phyloP scores from a whole-genome alignment of 2,797 vertebrate species.

The Peromyscus melanophrys region DNA sequence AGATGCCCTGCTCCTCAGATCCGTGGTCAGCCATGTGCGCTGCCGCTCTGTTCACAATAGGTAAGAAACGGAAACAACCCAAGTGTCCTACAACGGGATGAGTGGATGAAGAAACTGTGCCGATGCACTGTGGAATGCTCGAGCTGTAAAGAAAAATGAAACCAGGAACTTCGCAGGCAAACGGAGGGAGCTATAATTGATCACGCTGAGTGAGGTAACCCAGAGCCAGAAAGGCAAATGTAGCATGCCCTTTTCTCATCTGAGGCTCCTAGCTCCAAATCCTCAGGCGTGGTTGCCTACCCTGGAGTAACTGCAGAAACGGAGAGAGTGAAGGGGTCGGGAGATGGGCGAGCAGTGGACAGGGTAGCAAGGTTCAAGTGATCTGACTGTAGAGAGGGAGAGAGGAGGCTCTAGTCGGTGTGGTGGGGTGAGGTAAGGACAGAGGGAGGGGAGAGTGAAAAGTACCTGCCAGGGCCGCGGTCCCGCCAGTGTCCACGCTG shows the following conservation, averaged over 20 bases:
- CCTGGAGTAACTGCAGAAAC: neutral
- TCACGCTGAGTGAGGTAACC: neutral
- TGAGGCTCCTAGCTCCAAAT: too few relatives aligned
- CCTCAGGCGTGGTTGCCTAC: neutral
- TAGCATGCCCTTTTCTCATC: neutral
- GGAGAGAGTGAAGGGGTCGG: neutral
- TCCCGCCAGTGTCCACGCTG: fast-evolving
- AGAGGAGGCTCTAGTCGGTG: neutral
- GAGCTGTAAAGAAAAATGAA: neutral
- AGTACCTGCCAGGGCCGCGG: neutral
- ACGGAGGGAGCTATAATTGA: neutral
- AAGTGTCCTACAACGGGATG: neutral
- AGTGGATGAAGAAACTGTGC: too few relatives aligned
- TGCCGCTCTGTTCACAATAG: too few relatives aligned
- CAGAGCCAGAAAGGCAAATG: neutral
- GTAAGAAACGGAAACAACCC: neutral
- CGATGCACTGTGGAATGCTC: neutral
- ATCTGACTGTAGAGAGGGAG: neutral
- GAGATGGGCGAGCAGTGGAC: neutral
- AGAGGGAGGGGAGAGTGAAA: neutral
- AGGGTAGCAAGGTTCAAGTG: neutral
- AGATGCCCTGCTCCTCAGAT: neutral
- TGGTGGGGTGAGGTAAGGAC: neutral
- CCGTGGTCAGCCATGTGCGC: neutral
- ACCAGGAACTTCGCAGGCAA: neutral